Evolutionary conservation across 2,113 vertebrate species (phyloP).

Genomic region (Urocynchramus pylzowi): DNA sequence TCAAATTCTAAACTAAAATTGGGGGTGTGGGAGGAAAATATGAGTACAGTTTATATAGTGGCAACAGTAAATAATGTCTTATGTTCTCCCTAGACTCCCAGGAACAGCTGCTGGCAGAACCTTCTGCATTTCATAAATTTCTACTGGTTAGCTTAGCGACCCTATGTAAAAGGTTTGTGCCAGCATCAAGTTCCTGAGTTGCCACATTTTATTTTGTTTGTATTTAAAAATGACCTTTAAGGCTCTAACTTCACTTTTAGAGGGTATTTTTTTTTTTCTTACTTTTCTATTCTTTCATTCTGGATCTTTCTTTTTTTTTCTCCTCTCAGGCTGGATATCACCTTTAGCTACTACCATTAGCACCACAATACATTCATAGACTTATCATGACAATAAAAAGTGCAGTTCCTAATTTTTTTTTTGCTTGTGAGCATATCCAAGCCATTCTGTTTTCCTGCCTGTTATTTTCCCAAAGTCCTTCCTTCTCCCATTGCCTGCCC

Average conservation of each 20-base stretch:
- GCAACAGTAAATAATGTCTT: background rate
- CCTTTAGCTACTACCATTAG: background rate
- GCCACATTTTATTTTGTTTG: background rate
- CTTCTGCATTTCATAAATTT: background rate
- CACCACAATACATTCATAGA: background rate
- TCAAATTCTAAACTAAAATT: background rate
- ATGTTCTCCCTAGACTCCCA: background rate
- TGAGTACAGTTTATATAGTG: background rate
- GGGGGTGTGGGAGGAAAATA: background rate
- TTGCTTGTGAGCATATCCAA: background rate
- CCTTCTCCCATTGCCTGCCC: background rate
- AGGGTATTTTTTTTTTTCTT: background rate
- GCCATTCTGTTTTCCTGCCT: background rate
- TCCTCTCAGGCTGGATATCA: background rate
- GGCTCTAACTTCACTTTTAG: background rate
- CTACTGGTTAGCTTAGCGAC: background rate
- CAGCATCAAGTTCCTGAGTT: background rate
- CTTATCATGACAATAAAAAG: background rate
- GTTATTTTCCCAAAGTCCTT: background rate
- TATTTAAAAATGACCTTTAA: background rate
- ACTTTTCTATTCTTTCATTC: background rate
- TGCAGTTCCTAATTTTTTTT: background rate
- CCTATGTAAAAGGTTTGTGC: background rate
- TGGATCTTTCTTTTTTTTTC: background rate
- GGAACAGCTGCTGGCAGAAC: background rate